Base-by-base conservation (phyloP, 2,888 invertebrate species). In the Mimas tiliae region DNA sequence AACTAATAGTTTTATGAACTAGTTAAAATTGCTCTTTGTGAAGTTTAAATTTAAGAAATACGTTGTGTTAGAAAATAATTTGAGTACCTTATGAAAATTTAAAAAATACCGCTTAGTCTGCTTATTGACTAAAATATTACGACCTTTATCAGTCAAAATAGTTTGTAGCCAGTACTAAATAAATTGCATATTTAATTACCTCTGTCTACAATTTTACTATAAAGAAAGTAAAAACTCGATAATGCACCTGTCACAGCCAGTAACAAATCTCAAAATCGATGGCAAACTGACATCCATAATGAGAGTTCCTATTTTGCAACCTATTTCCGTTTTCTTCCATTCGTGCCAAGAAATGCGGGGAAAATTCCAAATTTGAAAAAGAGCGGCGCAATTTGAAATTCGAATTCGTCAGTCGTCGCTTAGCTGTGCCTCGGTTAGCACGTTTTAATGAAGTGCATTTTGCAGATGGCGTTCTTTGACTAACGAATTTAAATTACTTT, bases 401-500 rank as follows among this genome's bases (percentile, higher is more conserved):
- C 82, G 84, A 83, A 88, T 87, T 83, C 79, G 75, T 74, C 83
- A 83, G 83, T 85, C 77, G 75, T 70, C 78, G 75, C 75, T 73
- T 75, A 72, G 73, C 83, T 76, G 69, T 78, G 73, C 73, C 73
- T 77, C 79, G 75, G 83, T 83, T 83, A 84, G 85, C 86, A 84
- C 86, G 83, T 84, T 82, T 85, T 88, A 88, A 90, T 86, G 83
- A 90, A 89, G 86, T 85, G 86, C 86, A 85, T 85, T 87, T 84
- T 83, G 72, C 88, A 89, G 88, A 87, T 86, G 87, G 84, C 80
- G 79, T 76, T 69, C 71, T 69, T 77, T 74, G 75, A 77, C 78
- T 85, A 84, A 85, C 83, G 82, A 85, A 89, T 87, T 90, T 81
- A 85, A 89, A 89, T 86, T 79, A 85, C 82, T 86, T 81, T 78